A percentile compares a stretch with the other conserved stretches of the same genome.
These are phyloP conservation scores for Polyommatus iphigenia DNA, from an alignment of 2,888 invertebrate species.

Conservation along the genomic window DNA sequence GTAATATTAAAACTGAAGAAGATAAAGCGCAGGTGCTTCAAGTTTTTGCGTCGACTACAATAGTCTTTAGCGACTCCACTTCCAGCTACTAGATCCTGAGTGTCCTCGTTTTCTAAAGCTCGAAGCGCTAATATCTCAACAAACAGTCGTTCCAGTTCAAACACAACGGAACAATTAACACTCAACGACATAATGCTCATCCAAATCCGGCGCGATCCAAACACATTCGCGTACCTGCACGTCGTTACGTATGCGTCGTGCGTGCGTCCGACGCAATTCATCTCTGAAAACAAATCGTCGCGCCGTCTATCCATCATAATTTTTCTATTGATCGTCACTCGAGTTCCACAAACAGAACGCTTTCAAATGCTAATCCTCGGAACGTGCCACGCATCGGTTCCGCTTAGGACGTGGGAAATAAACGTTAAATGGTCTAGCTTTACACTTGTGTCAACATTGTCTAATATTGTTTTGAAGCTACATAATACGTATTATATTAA, in stretches of 20 bases:
- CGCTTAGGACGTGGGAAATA: slow-evolving; percentile 69
- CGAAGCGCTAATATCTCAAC: slow-evolving; percentile 11
- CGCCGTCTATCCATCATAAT: slow-evolving; percentile 72
- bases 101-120: background rate
- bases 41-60: background rate
- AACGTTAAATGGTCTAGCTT: slow-evolving; percentile 30
- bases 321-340: slow-evolving; percentile 71
- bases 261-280: slow-evolving; percentile 69
- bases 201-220: slow-evolving; percentile 21
- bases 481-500: background rate
- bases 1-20: background rate
- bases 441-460: slow-evolving; percentile 17
- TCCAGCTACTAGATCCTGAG: background rate
- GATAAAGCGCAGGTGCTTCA: background rate
- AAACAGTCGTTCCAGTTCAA: slow-evolving; percentile 3
- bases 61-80: background rate
- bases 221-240: slow-evolving; percentile 34
- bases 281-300: slow-evolving; percentile 75
- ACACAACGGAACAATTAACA: slow-evolving; percentile 16
- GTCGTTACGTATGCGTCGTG: slow-evolving; percentile 68
- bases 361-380: slow-evolving; percentile 75
- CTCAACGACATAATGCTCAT: slow-evolving; percentile 10
- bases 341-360: slow-evolving; percentile 75
- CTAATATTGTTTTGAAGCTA: slow-evolving; percentile 21
- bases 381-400: slow-evolving; percentile 75